Evolutionary conservation across 1,140 invertebrate species (phyloP), one percentile per base, ranked within the genome.

Genomic region (Anagrus nilaparvatae): DNA sequence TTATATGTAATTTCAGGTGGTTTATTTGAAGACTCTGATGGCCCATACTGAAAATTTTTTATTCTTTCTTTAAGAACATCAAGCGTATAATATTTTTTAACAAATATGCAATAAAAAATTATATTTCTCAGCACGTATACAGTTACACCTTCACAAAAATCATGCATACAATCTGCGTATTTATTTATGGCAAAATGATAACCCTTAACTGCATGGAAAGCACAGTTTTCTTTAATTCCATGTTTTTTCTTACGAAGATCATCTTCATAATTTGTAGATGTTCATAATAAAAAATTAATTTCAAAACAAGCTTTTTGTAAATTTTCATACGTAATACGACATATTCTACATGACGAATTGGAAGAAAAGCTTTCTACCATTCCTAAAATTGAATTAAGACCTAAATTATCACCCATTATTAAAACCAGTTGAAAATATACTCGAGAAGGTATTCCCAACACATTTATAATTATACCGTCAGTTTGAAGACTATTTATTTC

Each of bases 121-220:
- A n/a, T n/a, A n/a, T n/a, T n/a, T n/a, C n/a, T n/a, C n/a, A n/a
- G n/a, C n/a, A n/a, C n/a, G n/a, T n/a, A n/a, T n/a, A n/a, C n/a
- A n/a, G n/a, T n/a, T n/a, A n/a, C n/a, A n/a, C n/a, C n/a, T n/a
- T n/a, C n/a, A n/a, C n/a, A n/a, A n/a, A n/a, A n/a, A n/a, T n/a
- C n/a, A n/a, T n/a, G n/a, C n/a, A n/a, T n/a, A 10, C 48, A n/a
- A 44, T 48, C 50, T 8, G 48, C 46, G 8, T 50, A 49, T 31
- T 54, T 46, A 50, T 69, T 67, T 28, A 60, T 40, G 24, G 51
- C 53, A 33, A 65, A 51, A 51, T 65, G 51, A 52, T 64, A 67
- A 50, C 56, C 47, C 9, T 30, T 21, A 12, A 65, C 23, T 17
- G 34, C n/a, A 43, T 63, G 50, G 38, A 59, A 67, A 18, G 60